Evolutionary conservation across 2,797 vertebrate genomes (phyloP).

Genomic region (Phrynocephalus vlangalii): DNA sequence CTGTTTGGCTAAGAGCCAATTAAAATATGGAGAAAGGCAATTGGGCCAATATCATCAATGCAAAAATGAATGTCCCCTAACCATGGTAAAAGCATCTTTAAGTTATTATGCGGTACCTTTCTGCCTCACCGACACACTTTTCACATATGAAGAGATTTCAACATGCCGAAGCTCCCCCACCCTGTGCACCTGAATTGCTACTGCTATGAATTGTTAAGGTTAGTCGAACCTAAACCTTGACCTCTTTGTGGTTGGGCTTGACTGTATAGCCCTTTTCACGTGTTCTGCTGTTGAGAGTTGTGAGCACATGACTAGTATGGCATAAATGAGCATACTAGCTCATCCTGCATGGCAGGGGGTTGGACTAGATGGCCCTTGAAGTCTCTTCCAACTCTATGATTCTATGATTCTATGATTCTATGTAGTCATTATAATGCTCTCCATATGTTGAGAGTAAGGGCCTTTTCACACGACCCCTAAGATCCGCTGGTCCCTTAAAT

Average conservation of each 20-base stretch:
- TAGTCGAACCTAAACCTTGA: not conserved
- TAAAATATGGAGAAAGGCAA: not conserved
- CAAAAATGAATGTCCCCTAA: not conserved
- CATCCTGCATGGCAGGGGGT: not conserved
- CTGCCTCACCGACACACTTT: not conserved
- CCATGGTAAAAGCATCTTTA: not conserved
- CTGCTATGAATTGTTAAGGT: too few relatives aligned
- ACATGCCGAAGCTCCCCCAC: too few relatives aligned
- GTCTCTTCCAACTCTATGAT: too few relatives aligned
- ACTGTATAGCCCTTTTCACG: not conserved
- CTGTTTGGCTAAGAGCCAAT: too few relatives aligned
- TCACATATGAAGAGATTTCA: not conserved
- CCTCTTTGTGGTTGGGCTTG: not conserved
- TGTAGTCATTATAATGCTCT: too few relatives aligned
- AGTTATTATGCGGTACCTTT: not conserved
- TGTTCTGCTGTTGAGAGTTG: not conserved
- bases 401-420: not conserved
- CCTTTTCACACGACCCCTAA: too few relatives aligned
- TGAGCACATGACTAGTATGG: not conserved
- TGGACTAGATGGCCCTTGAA: too few relatives aligned
- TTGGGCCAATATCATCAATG: too few relatives aligned
- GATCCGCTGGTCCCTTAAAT: too few relatives aligned
- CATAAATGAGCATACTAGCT: not conserved
- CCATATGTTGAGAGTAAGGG: not conserved
- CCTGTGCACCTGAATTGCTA: too few relatives aligned